Percentiles rank a stretch among this genome's conserved stretches.
Evolutionary conservation across 2,113 vertebrate species (phyloP).

Genomic region (Anseranas semipalmata): DNA sequence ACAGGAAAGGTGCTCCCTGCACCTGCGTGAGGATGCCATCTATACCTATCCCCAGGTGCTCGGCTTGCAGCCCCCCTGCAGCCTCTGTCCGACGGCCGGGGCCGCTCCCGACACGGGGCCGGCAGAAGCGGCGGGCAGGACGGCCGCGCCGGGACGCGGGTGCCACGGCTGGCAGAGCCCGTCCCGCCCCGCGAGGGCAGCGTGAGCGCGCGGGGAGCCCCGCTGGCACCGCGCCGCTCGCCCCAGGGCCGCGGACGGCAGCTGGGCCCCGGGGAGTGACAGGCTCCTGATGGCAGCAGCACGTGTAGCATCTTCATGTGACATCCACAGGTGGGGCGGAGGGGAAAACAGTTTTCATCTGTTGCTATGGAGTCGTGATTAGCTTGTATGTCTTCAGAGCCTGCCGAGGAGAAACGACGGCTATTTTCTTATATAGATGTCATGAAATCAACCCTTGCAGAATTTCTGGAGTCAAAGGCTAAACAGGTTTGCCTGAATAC

Average conservation of each 20-base stretch:
- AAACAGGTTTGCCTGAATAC: slow-evolving; percentile 67
- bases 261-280: slow-evolving; percentile 54
- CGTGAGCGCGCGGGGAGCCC: neutral
- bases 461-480: slow-evolving; percentile 70
- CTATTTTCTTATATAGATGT: slow-evolving; percentile 72
- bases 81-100: neutral
- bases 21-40: neutral
- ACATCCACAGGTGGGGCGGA: slow-evolving; percentile 69
- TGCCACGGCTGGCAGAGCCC: neutral
- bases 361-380: slow-evolving; percentile 66
- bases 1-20: neutral
- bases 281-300: slow-evolving; percentile 69
- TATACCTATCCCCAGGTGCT: neutral
- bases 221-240: neutral
- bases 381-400: slow-evolving; percentile 64
- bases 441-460: slow-evolving; percentile 71
- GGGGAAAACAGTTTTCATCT: slow-evolving; percentile 65
- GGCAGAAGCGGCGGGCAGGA: neutral
- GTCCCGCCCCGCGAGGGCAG: neutral
- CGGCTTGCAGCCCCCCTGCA: neutral
- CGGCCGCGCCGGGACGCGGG: neutral
- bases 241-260: slow-evolving; percentile 3
- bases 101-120: neutral
- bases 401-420: slow-evolving; percentile 61
- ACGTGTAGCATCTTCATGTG: slow-evolving; percentile 71